Percentiles rank a stretch among this genome's conserved stretches.
Evolutionary conservation across 2,888 invertebrate genomes (phyloP).

Genomic region (Mechanitis messenoides): DNA sequence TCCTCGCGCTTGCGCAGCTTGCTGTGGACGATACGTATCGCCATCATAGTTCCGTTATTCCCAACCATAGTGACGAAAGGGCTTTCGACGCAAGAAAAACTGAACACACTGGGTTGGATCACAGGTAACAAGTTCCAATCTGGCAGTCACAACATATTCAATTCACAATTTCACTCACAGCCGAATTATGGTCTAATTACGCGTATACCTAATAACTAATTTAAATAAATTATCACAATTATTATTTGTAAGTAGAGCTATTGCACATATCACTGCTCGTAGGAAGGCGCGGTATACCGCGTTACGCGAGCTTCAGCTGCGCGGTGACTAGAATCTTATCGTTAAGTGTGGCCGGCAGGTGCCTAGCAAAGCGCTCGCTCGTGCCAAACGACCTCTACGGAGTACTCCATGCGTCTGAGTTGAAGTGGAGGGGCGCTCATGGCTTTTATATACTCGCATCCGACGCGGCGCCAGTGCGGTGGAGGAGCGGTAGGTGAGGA

Average conservation of each 20-base stretch:
- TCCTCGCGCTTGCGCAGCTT: constrained; percentile 92
- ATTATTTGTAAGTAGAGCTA: constrained; percentile 65
- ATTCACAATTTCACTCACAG: constrained; percentile 73
- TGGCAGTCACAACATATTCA: constrained; percentile 73
- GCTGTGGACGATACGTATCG: constrained; percentile 93
- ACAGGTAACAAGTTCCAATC: constrained; percentile 73
- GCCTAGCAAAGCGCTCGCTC: constrained; percentile 78
- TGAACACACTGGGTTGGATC: constrained; percentile 69
- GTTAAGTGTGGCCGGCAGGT: constrained; percentile 75
- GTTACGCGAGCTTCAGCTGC: constrained; percentile 71
- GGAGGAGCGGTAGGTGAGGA: constrained; percentile 32
- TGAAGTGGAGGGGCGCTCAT: constrained; percentile 67
- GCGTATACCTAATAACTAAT: constrained; percentile 68
- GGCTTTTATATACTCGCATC: constrained; percentile 66
- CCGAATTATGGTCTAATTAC: constrained; percentile 65
- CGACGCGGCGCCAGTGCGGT: constrained; percentile 58
- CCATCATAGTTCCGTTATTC: constrained; percentile 90
- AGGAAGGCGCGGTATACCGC: constrained; percentile 74
- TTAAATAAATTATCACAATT: constrained; percentile 75
- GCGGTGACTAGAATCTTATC: constrained; percentile 74
- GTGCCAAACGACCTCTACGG: constrained; percentile 79
- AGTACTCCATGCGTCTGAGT: constrained; percentile 78
- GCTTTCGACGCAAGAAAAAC: constrained; percentile 67
- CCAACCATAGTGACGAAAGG: constrained; percentile 84
- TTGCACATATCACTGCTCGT: constrained; percentile 77